Evolutionary conservation across 92 coral and sea anemone species (phyloP), one percentile per base, ranked within the genome.

Genomic region (Epizoanthus scotinus): DNA sequence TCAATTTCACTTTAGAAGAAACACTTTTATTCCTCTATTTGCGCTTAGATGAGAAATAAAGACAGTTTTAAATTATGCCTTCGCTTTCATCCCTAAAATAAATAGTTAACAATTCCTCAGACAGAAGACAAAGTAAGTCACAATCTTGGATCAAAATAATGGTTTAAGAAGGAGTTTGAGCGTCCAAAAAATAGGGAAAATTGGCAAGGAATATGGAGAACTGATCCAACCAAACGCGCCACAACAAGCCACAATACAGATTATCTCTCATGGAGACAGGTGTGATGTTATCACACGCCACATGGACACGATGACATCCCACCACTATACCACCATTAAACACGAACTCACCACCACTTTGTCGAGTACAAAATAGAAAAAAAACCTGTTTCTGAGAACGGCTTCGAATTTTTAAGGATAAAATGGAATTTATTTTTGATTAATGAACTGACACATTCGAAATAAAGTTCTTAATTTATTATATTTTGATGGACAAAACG

Each of bases 181-280:
- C 19, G 62, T 56, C 59, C 10, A 29, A 55, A 52, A 73, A 73
- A 19, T 6, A 52, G 63, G 14, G 47, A 75, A 34, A 36, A 6
- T n/a, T 13, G 15, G 5, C 42, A 59, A 24, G 18, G 20, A 31
- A 34, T 13, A 55, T 58, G 24, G 42, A 22, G 49, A 60, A 27
- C 38, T 26, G 63, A 75, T 26, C 40, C 59, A 49, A 22, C 38
- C 38, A 75, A 60, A 59, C 52, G 52, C 59, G 34, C 65, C 63
- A 31, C 68, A 47, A 59, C 36, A 60, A 59, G 25, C 14, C 53
- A n/a, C 12, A 21, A 58, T 75, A 28, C 34, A 58, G 81, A 75
- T 75, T 58, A 60, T 75, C 81, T 58, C 81, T 75, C 34, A 75
- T 58, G 61, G 61, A n/a, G 81, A 34, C 81, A 75, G 81, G 81